These are phyloP conservation scores for Todiramphus chloris DNA, from an alignment of 2,113 vertebrate species.

Conservation along the genomic window DNA sequence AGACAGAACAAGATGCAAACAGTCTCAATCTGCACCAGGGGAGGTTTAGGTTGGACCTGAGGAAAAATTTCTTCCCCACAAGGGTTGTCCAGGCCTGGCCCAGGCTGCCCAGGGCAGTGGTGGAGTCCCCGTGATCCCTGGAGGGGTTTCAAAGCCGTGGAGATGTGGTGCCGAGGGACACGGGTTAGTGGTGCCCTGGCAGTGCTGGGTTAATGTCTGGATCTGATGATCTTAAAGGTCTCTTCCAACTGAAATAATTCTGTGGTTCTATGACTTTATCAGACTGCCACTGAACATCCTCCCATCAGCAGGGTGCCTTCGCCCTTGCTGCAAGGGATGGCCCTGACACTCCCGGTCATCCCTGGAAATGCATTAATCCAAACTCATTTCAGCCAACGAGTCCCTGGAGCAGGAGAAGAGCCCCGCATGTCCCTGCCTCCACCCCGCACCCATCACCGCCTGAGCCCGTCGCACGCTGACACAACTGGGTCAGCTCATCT, in stretches of 20 bases:
- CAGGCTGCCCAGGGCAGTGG: too few species aligned
- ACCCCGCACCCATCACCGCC: neutral
- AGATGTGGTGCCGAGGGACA: neutral
- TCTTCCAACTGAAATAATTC: neutral
- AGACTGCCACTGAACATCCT: neutral
- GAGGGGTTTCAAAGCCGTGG: neutral
- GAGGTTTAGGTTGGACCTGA: too few species aligned
- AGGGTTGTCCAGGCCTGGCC: too few species aligned
- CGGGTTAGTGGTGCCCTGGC: neutral
- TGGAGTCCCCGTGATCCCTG: too few species aligned
- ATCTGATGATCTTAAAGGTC: neutral
- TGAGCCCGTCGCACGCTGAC: neutral
- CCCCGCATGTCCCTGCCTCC: neutral
- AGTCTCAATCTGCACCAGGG: too few species aligned
- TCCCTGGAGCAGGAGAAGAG: neutral
- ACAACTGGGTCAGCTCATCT: constrained; percentile 49
- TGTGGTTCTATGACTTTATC: too few species aligned
- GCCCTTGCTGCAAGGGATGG: neutral
- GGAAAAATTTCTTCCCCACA: too few species aligned
- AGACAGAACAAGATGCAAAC: too few species aligned
- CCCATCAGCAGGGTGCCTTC: neutral
- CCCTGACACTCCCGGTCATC: neutral
- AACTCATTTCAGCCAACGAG: neutral
- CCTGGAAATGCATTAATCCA: neutral
- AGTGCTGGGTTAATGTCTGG: neutral